Percentiles rank a stretch among this genome's conserved stretches.
These are phyloP conservation scores for Cacatua alba DNA, from an alignment of 2,113 vertebrate genomes.

Conservation along the genomic window DNA sequence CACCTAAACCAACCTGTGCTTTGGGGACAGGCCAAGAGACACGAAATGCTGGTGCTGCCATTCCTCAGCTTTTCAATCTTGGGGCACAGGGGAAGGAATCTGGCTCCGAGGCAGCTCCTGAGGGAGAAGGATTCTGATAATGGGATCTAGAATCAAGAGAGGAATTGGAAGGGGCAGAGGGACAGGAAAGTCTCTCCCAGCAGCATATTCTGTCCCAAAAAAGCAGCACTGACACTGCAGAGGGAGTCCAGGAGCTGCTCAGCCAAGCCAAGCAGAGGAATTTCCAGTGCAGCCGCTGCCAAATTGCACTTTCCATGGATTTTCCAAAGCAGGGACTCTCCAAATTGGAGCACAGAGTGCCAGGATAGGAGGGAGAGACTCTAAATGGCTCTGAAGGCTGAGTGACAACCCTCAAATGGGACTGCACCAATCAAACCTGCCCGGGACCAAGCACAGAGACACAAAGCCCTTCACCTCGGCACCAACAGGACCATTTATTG, in stretches of 20 bases:
- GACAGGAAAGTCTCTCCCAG: background rate
- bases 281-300: background rate
- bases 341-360: rapidly evolving
- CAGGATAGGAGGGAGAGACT: no score
- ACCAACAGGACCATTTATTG: conserved; percentile 11
- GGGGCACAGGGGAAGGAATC: background rate
- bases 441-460: background rate
- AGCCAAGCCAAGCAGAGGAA: background rate
- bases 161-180: background rate
- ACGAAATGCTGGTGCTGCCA: rapidly evolving
- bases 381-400: background rate
- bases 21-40: background rate
- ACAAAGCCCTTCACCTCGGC: background rate
- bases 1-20: background rate
- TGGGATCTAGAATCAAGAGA: background rate
- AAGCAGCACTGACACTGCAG: rapidly evolving
- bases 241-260: background rate
- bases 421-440: background rate
- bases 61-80: background rate
- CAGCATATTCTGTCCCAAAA: background rate
- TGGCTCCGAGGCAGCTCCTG: background rate
- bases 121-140: background rate
- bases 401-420: background rate
- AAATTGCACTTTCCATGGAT: background rate
- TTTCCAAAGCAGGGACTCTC: background rate